phyloP scores from a whole-genome alignment of 2,113 vertebrate species.

The Siphamia tubifer region DNA sequence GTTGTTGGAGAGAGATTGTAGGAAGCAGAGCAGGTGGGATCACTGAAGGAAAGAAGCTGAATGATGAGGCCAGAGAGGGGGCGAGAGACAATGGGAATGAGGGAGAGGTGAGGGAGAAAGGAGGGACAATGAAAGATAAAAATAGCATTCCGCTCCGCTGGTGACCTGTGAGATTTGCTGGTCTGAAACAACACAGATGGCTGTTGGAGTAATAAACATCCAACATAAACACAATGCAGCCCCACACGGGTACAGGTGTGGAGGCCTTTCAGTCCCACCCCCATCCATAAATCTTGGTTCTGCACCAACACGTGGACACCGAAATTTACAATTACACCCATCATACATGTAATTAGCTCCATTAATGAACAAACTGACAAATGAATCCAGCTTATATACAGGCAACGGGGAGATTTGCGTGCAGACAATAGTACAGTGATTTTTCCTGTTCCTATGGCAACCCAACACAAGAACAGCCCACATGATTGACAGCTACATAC shows the following conservation, averaged over 20 bases:
- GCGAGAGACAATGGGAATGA: neutral
- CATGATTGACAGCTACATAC: conserved; percentile 18
- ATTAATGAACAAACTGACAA: conserved; percentile 19
- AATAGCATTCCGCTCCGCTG: conserved; percentile 39
- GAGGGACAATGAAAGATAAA: conserved; percentile 52
- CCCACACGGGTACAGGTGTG: neutral
- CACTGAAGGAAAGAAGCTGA: conserved; percentile 30
- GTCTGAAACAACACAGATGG: conserved; percentile 45
- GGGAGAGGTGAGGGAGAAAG: neutral
- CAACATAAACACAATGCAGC: neutral
- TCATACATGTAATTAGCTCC: conserved; percentile 9
- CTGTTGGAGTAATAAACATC: conserved; percentile 12
- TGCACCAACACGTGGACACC: neutral
- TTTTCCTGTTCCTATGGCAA: conserved; percentile 19
- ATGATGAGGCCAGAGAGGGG: conserved; percentile 38
- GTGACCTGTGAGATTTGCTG: conserved; percentile 43
- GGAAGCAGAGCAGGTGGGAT: conserved; percentile 29
- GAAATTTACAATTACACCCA: neutral
- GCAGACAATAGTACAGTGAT: neutral
- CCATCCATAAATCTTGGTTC: neutral
- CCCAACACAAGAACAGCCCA: neutral
- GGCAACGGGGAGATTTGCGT: neutral
- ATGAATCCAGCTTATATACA: neutral
- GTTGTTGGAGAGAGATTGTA: neutral
- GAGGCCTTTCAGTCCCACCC: neutral